phyloP scores from a whole-genome alignment of 2,797 vertebrate species.

The Amazona finschi region DNA sequence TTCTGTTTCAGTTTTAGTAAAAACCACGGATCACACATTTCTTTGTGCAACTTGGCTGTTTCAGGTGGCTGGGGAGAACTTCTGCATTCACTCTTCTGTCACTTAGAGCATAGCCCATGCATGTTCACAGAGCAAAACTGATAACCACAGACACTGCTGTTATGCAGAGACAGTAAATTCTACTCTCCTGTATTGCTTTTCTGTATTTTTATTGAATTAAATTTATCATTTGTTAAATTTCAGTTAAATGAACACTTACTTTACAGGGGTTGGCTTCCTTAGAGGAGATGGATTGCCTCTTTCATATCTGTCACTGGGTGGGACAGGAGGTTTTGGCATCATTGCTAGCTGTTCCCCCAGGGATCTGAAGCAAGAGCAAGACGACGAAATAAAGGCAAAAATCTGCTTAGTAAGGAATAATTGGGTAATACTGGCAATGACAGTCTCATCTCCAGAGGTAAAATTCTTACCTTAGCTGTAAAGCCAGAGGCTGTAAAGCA shows the following conservation, averaged over 20 bases:
- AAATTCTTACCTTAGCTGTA: slow-evolving; percentile 74
- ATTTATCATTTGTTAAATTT: not conserved
- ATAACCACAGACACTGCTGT: not conserved
- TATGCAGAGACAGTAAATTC: not conserved
- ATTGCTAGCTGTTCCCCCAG: slow-evolving; percentile 71
- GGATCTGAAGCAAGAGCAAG: slow-evolving; percentile 37
- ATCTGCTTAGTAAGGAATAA: not conserved
- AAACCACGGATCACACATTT: not conserved
- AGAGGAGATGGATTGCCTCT: slow-evolving; percentile 41
- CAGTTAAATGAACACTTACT: slow-evolving; percentile 50
- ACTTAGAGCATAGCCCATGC: not conserved
- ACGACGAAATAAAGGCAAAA: not conserved
- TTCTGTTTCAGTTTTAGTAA: not conserved
- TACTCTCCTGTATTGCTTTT: not conserved
- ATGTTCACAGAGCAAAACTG: not conserved
- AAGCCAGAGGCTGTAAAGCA: slow-evolving; percentile 69
- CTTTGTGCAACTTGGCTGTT: not conserved
- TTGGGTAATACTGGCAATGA: not conserved
- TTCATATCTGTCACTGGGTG: slow-evolving; percentile 66
- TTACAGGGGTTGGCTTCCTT: slow-evolving; percentile 66
- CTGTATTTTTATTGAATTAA: not conserved
- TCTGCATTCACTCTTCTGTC: not conserved
- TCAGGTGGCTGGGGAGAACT: not conserved
- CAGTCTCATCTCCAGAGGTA: not conserved
- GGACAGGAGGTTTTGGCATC: slow-evolving; percentile 75